Conservation (phyloP, 2,888 invertebrate species). For the Cerceris rybyensis region DNA sequence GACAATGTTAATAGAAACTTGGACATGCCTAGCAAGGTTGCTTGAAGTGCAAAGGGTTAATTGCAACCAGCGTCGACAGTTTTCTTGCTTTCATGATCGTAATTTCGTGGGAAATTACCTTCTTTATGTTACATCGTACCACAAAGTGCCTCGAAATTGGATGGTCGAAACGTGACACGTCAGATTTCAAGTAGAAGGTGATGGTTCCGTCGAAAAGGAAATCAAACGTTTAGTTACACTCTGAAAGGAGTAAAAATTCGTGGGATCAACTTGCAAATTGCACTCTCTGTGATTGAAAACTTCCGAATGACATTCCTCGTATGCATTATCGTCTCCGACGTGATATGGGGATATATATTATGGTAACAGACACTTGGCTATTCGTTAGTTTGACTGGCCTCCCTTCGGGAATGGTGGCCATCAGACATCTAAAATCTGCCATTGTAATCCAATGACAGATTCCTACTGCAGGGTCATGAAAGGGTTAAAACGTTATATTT, state of each 20-base stretch:
- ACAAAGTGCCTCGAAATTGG: no score
- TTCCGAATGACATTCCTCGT: slow-evolving; percentile 56
- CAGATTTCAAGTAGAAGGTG: background rate
- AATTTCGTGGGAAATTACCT: no score
- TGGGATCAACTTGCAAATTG: slow-evolving; percentile 57
- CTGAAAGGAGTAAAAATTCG: slow-evolving; percentile 57
- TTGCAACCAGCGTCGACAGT: no score
- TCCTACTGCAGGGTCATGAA: no score
- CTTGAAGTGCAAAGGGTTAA: no score
- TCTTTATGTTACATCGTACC: no score
- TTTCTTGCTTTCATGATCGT: no score
- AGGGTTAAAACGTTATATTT: background rate
- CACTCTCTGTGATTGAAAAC: slow-evolving; percentile 64
- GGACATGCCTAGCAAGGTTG: no score
- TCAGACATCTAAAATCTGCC: slow-evolving; percentile 47
- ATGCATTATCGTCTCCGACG: slow-evolving; percentile 41
- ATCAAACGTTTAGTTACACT: slow-evolving; percentile 46
- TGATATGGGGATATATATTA: slow-evolving; percentile 60
- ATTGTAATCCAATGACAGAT: slow-evolving; percentile 30
- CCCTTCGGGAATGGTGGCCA: slow-evolving; percentile 55
- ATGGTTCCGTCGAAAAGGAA: slow-evolving; percentile 12
- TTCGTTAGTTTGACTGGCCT: slow-evolving; percentile 53
- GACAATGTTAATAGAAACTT: no score
- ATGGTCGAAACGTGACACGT: background rate
- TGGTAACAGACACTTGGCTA: slow-evolving; percentile 43